These are phyloP conservation scores for Anorthoa munda DNA, from an alignment of 2,888 invertebrate species.

Conservation along the genomic window DNA sequence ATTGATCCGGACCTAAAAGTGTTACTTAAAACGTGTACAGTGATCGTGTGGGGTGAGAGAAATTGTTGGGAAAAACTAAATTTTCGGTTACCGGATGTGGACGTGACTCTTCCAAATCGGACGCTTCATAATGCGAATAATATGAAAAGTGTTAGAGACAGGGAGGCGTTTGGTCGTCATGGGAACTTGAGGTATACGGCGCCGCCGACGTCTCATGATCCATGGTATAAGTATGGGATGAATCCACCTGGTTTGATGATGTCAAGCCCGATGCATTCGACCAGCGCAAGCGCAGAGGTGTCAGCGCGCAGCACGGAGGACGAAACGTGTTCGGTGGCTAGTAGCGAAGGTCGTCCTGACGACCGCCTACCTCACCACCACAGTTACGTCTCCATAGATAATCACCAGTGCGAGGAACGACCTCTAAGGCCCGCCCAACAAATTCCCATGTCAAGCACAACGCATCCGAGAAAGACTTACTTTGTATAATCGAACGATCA, in stretches of 20 bases:
- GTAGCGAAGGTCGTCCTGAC: constrained; percentile 90
- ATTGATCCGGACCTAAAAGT: constrained; percentile 94
- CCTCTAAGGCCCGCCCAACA: constrained; percentile 88
- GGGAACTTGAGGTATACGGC: constrained; percentile 90
- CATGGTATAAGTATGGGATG: constrained; percentile 90
- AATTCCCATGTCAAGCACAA: constrained; percentile 87
- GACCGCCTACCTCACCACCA: constrained; percentile 90
- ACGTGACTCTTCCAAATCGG: constrained; percentile 91
- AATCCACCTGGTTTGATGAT: constrained; percentile 90
- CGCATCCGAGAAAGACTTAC: constrained; percentile 89
- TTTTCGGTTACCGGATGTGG: constrained; percentile 95
- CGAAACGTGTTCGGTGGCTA: constrained; percentile 91
- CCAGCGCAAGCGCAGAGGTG: constrained; percentile 91
- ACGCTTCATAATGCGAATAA: constrained; percentile 90
- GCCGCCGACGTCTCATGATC: constrained; percentile 89
- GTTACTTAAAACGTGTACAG: constrained; percentile 93
- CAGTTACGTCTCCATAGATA: constrained; percentile 91
- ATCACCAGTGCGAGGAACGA: constrained; percentile 88
- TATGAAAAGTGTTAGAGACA: constrained; percentile 86
- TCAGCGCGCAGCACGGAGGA: constrained; percentile 92
- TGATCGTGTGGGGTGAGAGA: constrained; percentile 95
- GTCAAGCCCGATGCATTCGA: constrained; percentile 92
- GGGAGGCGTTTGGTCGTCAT: constrained; percentile 88
- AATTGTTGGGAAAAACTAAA: constrained; percentile 97
- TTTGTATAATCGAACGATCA: constrained; percentile 81